phyloP scores from a whole-genome alignment of 2,797 vertebrate species.

The Masticophis lateralis region DNA sequence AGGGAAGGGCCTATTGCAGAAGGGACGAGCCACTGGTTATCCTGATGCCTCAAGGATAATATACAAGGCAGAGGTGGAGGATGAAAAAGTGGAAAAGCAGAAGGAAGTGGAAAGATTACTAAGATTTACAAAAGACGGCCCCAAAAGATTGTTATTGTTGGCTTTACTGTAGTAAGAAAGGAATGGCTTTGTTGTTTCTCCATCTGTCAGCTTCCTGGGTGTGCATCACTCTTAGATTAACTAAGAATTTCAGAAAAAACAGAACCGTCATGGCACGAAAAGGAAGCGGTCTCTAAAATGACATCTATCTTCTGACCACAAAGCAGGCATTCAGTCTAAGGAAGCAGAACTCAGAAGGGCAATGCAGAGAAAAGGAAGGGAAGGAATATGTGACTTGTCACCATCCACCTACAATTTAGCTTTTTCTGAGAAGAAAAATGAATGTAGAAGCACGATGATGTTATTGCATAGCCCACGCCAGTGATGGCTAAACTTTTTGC shows the following conservation, averaged over 20 bases:
- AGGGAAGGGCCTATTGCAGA: neutral
- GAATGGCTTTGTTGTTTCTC: neutral
- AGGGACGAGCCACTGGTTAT: neutral
- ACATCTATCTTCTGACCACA: slow-evolving; percentile 1
- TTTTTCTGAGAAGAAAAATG: neutral
- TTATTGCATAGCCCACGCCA: neutral
- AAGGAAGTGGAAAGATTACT: neutral
- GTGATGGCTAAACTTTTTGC: too few relatives aligned
- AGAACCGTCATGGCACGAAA: neutral
- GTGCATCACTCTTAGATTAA: neutral
- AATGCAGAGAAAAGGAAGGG: neutral
- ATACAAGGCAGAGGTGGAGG: neutral
- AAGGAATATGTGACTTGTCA: neutral
- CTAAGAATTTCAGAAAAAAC: neutral
- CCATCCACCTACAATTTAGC: neutral
- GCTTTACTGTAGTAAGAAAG: neutral
- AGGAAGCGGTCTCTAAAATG: neutral
- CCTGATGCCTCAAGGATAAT: neutral
- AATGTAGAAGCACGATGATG: neutral
- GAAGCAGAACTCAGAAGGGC: neutral
- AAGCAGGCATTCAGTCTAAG: neutral
- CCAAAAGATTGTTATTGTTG: neutral
- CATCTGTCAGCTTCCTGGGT: neutral
- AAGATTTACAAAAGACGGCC: neutral
- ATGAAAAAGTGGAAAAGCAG: neutral